phyloP scores from a whole-genome alignment of 2,797 vertebrate species.

The Parauchenoglanis ngamensis region DNA sequence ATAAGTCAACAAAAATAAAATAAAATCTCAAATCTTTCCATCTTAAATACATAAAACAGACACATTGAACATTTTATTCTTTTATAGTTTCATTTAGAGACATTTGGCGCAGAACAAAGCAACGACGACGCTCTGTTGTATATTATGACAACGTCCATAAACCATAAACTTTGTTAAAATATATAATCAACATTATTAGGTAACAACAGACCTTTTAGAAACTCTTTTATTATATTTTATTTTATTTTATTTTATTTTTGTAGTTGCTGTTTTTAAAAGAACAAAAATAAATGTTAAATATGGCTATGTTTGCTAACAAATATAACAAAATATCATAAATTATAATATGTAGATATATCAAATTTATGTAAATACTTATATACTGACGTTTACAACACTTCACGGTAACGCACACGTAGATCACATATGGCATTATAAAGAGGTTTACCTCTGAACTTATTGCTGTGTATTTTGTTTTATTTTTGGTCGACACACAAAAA shows the following conservation, averaged over 20 bases:
- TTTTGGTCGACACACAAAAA: neutral
- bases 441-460: conserved; percentile 11
- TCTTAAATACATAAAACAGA: neutral
- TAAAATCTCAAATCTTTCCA: neutral
- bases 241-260: neutral
- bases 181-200: neutral
- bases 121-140: neutral
- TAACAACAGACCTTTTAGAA: neutral
- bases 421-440: neutral
- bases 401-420: neutral
- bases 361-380: neutral
- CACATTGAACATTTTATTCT: neutral
- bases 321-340: neutral
- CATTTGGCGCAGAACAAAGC: neutral
- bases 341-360: neutral
- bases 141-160: neutral
- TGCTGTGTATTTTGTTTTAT: conserved; percentile 6
- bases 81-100: neutral
- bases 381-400: neutral
- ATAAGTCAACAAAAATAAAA: neutral
- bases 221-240: neutral
- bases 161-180: neutral
- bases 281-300: neutral
- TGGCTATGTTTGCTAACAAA: neutral
- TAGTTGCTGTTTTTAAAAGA: neutral